Evolutionary conservation across 1,140 invertebrate species (phyloP).

Genomic region (Hycleus cichorii): DNA sequence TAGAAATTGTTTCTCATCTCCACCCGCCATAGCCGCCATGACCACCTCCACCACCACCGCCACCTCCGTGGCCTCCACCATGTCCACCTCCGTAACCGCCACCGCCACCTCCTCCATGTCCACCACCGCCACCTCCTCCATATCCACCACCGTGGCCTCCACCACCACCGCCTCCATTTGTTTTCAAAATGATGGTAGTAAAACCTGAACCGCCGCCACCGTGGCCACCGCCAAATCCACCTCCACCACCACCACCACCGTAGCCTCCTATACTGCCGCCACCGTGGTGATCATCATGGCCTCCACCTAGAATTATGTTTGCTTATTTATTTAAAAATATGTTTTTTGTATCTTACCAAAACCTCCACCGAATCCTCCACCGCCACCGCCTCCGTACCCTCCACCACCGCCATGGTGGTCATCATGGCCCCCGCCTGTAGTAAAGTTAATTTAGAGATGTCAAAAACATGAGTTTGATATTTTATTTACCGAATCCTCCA

Average conservation of each 20-base stretch:
- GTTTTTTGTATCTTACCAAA: too few relatives aligned
- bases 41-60: constrained; percentile 9
- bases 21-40: constrained; percentile 6
- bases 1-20: not conserved
- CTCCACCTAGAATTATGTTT: too few relatives aligned
- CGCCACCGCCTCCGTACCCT: constrained; percentile 15
- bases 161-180: constrained; percentile 8
- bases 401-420: constrained; percentile 14
- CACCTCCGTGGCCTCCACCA: constrained; percentile 16
- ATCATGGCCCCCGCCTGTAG: not conserved
- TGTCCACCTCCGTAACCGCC: constrained; percentile 16
- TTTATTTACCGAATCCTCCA: not conserved
- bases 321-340: too few relatives aligned
- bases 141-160: constrained; percentile 5
- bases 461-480: too few relatives aligned
- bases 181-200: too few relatives aligned
- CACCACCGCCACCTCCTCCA: constrained; percentile 14
- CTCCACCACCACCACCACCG: constrained; percentile 6
- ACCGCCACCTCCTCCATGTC: constrained; percentile 7
- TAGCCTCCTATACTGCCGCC: constrained; percentile 18
- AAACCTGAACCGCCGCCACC: too few relatives aligned
- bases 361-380: not conserved
- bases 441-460: too few relatives aligned
- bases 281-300: not conserved
- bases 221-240: too few relatives aligned